These are phyloP conservation scores for Nomada goodeniana DNA, from an alignment of 2,888 invertebrate genomes.

Conservation along the genomic window DNA sequence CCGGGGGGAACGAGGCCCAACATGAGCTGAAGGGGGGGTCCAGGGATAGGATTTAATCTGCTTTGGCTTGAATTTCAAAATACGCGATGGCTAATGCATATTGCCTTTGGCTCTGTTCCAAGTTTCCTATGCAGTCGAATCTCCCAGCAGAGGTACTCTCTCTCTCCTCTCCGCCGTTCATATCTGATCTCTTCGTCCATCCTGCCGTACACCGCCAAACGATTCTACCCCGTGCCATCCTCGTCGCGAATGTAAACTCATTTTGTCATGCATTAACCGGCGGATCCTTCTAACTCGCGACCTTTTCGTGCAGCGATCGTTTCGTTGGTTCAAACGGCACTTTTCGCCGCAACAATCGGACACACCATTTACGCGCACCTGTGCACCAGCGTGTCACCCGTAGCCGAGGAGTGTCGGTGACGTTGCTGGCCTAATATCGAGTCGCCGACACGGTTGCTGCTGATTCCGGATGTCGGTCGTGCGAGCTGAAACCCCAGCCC, in stretches of 20 bases:
- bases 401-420: conserved; percentile 45
- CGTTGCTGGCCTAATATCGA: conserved; percentile 63
- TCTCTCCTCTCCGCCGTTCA: conserved; percentile 19
- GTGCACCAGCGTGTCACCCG: conserved; percentile 41
- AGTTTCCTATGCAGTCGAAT: conserved; percentile 76
- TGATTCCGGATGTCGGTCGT: conserved; percentile 58
- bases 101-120: conserved; percentile 82
- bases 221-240: conserved; percentile 24
- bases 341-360: conserved; percentile 78
- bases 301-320: conserved; percentile 13
- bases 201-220: conserved; percentile 35
- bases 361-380: conserved; percentile 67
- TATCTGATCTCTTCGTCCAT: conserved; percentile 31
- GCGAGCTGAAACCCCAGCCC: conserved; percentile 49
- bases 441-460: conserved; percentile 49
- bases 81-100: conserved; percentile 82
- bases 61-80: conserved; percentile 82
- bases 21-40: conserved; percentile 56
- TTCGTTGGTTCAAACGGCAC: conserved; percentile 70
- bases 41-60: conserved; percentile 81
- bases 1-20: conserved; percentile 36
- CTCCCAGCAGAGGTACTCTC: conserved; percentile 37
- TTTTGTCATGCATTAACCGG: conserved; percentile 78
- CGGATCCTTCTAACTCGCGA: conserved; percentile 41
- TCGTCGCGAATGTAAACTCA: conserved; percentile 78